phyloP scores from a whole-genome alignment of 1,140 invertebrate genomes.

The Zophobas atratus region DNA sequence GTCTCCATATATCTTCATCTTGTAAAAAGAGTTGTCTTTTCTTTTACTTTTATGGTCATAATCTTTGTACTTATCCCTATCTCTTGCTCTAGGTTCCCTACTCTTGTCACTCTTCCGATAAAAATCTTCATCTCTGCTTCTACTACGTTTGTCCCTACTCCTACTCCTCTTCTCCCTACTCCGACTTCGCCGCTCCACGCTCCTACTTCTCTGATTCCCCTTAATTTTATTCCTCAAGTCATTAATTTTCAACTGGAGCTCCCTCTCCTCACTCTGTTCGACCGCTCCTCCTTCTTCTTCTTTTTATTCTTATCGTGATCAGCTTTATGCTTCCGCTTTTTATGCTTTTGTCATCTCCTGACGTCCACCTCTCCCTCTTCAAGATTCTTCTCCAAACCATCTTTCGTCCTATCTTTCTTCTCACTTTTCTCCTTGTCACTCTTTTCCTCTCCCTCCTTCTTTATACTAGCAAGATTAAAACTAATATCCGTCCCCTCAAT shows the following conservation, averaged over 20 bases:
- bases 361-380: conserved; percentile 75
- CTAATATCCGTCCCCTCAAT: conserved; percentile 58
- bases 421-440: conserved; percentile 14
- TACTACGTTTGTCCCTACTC: conserved; percentile 15
- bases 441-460: conserved; percentile 18
- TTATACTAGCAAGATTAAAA: conserved; percentile 28
- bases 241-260: conserved; percentile 55
- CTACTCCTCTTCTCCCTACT: conserved; percentile 59
- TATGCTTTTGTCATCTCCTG: conserved; percentile 63
- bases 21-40: conserved; percentile 20
- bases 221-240: conserved; percentile 58
- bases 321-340: conserved; percentile 68
- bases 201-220: conserved; percentile 57
- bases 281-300: conserved; percentile 65
- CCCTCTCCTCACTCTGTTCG: conserved; percentile 67
- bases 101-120: conserved; percentile 64
- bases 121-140: conserved; percentile 55
- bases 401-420: conserved; percentile 11
- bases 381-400: conserved; percentile 22
- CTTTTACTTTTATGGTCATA: neutral
- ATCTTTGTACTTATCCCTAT: conserved; percentile 42
- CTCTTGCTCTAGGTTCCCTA: conserved; percentile 63
- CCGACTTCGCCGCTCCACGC: conserved; percentile 54
- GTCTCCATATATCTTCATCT: conserved; percentile 41
- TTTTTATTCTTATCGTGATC: conserved; percentile 65